These are phyloP conservation scores for Artemia sp. DNA, from an alignment of 2,888 invertebrate species.

Conservation along the genomic window DNA sequence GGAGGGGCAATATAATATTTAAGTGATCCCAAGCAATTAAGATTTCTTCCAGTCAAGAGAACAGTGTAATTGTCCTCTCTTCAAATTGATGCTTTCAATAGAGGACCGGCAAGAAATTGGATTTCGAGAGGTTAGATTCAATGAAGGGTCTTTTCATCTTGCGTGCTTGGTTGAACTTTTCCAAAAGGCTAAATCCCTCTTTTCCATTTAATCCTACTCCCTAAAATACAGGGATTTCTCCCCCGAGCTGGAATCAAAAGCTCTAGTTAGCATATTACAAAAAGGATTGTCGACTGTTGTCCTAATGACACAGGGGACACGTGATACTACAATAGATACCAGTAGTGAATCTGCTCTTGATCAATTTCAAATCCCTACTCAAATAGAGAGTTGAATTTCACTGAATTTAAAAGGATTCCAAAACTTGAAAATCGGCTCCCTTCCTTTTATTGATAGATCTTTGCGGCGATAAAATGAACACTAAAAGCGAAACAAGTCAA, in stretches of 20 bases:
- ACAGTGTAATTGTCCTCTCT: slow-evolving; percentile 11
- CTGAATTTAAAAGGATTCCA: too few relatives aligned
- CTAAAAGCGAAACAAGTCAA: too few relatives aligned
- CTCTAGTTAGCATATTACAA: slow-evolving; percentile 13
- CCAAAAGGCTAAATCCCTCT: slow-evolving; percentile 7
- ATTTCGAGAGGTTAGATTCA: slow-evolving; percentile 8
- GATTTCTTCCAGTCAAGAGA: background rate
- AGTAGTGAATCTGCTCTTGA: too few relatives aligned
- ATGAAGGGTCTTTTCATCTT: slow-evolving; percentile 12
- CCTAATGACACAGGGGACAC: slow-evolving; percentile 15
- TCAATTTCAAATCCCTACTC: too few relatives aligned
- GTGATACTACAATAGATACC: slow-evolving; percentile 6
- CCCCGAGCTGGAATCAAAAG: slow-evolving; percentile 7
- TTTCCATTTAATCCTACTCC: background rate
- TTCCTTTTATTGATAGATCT: too few relatives aligned
- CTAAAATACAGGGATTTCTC: background rate
- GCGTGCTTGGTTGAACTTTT: background rate
- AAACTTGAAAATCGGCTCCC: too few relatives aligned
- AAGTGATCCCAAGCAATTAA: too few relatives aligned
- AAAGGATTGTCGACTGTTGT: slow-evolving; percentile 14
- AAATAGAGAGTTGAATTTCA: too few relatives aligned
- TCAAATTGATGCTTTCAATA: slow-evolving; percentile 8
- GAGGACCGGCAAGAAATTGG: slow-evolving; percentile 1
- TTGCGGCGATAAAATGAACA: too few relatives aligned
- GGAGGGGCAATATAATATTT: too few relatives aligned